A percentile compares a stretch with the other conserved stretches of the same genome.
Conservation (phyloP, 2,888 invertebrate species). For the Acrocyrtus sp. region DNA sequence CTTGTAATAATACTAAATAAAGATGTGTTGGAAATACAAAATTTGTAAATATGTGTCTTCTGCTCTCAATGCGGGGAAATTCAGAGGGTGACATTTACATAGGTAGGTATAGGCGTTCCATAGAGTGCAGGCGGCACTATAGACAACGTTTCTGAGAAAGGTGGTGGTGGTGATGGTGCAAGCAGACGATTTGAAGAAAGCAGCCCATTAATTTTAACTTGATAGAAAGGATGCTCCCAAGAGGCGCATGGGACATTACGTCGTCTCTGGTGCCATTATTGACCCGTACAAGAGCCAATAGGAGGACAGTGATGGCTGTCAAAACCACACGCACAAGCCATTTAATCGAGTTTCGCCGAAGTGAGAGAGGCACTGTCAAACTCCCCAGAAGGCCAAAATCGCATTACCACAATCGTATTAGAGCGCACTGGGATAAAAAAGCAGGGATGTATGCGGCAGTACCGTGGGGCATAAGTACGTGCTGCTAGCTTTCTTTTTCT, state of each 20-base stretch:
- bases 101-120: not conserved
- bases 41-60: too few species aligned
- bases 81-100: not conserved
- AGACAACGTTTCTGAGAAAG: constrained; percentile 12
- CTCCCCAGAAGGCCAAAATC: too few species aligned
- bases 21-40: not conserved
- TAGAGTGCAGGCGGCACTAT: not conserved
- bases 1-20: not conserved
- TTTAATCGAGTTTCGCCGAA: constrained; percentile 49
- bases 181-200: constrained; percentile 38
- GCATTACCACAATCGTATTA: not conserved
- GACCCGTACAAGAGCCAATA: constrained; percentile 55
- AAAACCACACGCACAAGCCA: constrained; percentile 45
- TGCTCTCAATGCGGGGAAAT: not conserved
- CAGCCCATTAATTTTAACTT: constrained; percentile 1
- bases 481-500: not conserved
- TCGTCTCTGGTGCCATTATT: constrained; percentile 58
- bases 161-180: too few species aligned
- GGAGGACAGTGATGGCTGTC: constrained; percentile 57
- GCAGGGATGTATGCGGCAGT: too few species aligned
- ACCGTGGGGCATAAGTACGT: too few species aligned
- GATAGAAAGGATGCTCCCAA: constrained; percentile 36
- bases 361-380: constrained; percentile 22
- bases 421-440: not conserved
- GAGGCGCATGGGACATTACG: constrained; percentile 57